phyloP scores from a whole-genome alignment of 2,797 vertebrate genomes.

The Coluber constrictor region DNA sequence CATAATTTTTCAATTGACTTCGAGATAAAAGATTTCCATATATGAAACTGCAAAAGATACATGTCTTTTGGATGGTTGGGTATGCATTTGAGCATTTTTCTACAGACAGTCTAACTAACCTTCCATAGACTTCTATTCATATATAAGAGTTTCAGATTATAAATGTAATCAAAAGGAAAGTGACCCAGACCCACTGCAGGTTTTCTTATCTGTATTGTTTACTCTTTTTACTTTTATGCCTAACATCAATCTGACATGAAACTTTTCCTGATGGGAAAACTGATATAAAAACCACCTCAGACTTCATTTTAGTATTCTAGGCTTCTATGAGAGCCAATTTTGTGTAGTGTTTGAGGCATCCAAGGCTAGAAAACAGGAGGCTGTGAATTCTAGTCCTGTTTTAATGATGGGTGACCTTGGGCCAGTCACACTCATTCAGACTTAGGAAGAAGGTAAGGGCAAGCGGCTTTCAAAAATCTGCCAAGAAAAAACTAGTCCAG shows the following conservation, averaged over 20 bases:
- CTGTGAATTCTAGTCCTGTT: neutral
- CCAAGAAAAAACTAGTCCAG: neutral
- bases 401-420: neutral
- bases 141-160: neutral
- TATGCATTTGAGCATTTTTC: neutral
- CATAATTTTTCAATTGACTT: neutral
- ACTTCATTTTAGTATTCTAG: too few relatives aligned
- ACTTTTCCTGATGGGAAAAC: neutral
- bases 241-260: neutral
- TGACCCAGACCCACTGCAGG: neutral
- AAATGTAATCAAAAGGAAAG: neutral
- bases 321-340: too few relatives aligned
- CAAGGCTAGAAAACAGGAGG: too few relatives aligned
- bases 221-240: neutral
- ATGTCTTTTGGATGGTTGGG: neutral
- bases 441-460: neutral
- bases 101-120: neutral
- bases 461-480: neutral
- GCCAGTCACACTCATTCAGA: neutral
- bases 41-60: neutral
- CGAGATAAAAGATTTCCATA: neutral
- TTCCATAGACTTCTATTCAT: neutral
- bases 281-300: too few relatives aligned
- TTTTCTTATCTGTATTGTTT: neutral
- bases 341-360: too few relatives aligned